Base-by-base conservation (phyloP, 1,140 invertebrate genomes). In the Lordiphosa clarofinis region DNA sequence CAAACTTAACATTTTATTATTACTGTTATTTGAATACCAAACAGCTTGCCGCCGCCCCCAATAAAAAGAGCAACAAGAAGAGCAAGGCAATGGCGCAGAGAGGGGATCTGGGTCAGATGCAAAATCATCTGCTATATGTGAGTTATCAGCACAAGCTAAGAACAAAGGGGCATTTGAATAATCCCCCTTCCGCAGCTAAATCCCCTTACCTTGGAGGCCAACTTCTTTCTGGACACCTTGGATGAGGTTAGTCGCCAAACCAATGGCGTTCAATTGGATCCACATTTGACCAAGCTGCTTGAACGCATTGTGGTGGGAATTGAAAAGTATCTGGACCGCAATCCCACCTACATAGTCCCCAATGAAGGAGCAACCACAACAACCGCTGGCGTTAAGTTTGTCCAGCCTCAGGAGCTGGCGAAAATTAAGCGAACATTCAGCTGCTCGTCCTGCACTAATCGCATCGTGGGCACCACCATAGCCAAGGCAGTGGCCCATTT, bases 191-290 rank as follows among this genome's bases (percentile, higher is more conserved):
- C 39, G 15, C 46, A 88, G 86, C 35, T 88, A 19, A 86, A 88
- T 67, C 86, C 86, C 0, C 38, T 88, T 12, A 86, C 86, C 1
- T 38, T 88, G 54, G 86, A 88, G 33, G 76, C 86, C 1, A 57
- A 50, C 35, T 70, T 66, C 21, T 88, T 87, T 40, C 36, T 87
- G 19, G 63, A 87, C 6, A 73, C 73, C 4, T 44, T 88, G 6
- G 63, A 62, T 8, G 19, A 50, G 5, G 60, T 56, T 5, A 76
- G 39, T 10, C 39, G 42, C 9, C 50, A 70, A 5, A 53, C 4
- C 8, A 42, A 11, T 33, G 37, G 55, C 10, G 37, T 56, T 5
- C 64, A 82, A 53, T 42, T 78, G 50, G 86, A 87, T 68, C 63
- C 64, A n/a, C 42, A 68, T 21, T 58, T 87, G 15, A 42, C 64